Base-by-base conservation (phyloP, 2,888 invertebrate genomes). In the Seira sanloemensis region DNA sequence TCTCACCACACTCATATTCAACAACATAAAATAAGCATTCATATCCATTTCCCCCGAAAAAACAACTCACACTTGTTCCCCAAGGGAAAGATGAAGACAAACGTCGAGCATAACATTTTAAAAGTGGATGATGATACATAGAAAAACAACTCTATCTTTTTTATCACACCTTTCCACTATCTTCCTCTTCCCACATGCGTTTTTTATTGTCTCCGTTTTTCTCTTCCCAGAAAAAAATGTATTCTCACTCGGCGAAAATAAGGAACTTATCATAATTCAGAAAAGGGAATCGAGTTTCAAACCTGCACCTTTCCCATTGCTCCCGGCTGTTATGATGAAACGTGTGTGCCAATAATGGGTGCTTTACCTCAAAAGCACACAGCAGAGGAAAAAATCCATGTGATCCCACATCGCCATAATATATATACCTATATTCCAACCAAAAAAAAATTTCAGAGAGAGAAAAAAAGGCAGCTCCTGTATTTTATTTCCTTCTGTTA, bases 271-370 rank as follows among this genome's bases (percentile, higher is more conserved):
- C 37, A 37, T 37, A 37, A 37, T 37, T 37, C 37, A 37, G 4
- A 37, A 4, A 37, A n/a, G n/a, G 37, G 37, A 37, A 37, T 4
- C 37, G n/a, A n/a, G 37, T 37, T 37, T 37, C 5, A 37, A 37
- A 37, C 37, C 37, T 37, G 37, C 37, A 37, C 37, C 37, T 37
- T 37, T 37, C 37, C 37, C 37, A 37, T 37, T 37, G 37, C 37
- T 37, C 37, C 37, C 37, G 37, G 58, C 72, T 68, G 75, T 76
- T 68, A 76, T 75, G 37, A 65, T 76, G 75, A 69, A 18, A 76
- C 81, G 72, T 81, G 81, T 76, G 75, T 81, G 81, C 37, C 75
- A 81, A 81, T 81, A 81, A 81, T 81, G 81, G 81, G 71, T 66
- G 54, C 80, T 80, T 80, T 25, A 37, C 50, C 50, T 37, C 37